phyloP scores from a whole-genome alignment of 2,888 invertebrate genomes.

The Blastobasis lacticolella region DNA sequence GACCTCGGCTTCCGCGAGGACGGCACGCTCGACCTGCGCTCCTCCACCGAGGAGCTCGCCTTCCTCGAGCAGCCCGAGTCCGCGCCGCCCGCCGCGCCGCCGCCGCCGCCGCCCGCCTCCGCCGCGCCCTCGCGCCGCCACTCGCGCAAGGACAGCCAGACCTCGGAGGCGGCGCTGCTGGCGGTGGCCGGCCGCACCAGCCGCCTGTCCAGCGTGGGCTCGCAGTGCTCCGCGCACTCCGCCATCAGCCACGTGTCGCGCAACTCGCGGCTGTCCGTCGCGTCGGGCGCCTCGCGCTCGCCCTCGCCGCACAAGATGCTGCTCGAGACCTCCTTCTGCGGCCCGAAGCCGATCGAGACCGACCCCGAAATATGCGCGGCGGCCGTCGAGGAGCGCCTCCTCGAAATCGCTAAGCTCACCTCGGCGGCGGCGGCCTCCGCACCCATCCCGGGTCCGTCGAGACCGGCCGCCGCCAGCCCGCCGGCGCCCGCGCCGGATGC shows the following conservation, averaged over 20 bases:
- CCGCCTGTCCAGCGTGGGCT: slow-evolving; percentile 86
- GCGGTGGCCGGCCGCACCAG: slow-evolving; percentile 87
- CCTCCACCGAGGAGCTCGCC: slow-evolving; percentile 91
- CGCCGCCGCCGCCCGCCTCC: slow-evolving; percentile 27
- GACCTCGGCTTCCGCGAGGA: slow-evolving; percentile 80
- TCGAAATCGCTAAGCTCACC: slow-evolving; percentile 50
- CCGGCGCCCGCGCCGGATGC: slow-evolving; percentile 31
- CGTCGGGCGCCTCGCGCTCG: slow-evolving; percentile 77
- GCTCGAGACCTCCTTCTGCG: slow-evolving; percentile 92
- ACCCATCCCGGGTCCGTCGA: slow-evolving; percentile 8
- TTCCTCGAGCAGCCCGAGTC: slow-evolving; percentile 77
- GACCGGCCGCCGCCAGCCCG: slow-evolving; percentile 7
- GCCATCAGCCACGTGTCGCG: slow-evolving; percentile 52
- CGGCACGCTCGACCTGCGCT: slow-evolving; percentile 88
- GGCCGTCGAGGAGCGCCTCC: slow-evolving; percentile 57
- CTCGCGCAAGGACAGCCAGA: slow-evolving; percentile 82
- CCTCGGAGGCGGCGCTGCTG: slow-evolving; percentile 84
- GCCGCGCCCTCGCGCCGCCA: slow-evolving; percentile 62
- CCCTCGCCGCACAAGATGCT: slow-evolving; percentile 94
- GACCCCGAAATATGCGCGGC: slow-evolving; percentile 66
- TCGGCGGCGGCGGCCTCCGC: slow-evolving; percentile 8
- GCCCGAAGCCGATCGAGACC: slow-evolving; percentile 81
- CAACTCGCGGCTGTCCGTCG: slow-evolving; percentile 57
- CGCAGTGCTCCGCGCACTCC: slow-evolving; percentile 80
- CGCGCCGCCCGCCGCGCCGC: slow-evolving; percentile 10